Base-by-base conservation (phyloP, 53 echinoderm and acorn worm species). In the Luidia sarsii region DNA sequence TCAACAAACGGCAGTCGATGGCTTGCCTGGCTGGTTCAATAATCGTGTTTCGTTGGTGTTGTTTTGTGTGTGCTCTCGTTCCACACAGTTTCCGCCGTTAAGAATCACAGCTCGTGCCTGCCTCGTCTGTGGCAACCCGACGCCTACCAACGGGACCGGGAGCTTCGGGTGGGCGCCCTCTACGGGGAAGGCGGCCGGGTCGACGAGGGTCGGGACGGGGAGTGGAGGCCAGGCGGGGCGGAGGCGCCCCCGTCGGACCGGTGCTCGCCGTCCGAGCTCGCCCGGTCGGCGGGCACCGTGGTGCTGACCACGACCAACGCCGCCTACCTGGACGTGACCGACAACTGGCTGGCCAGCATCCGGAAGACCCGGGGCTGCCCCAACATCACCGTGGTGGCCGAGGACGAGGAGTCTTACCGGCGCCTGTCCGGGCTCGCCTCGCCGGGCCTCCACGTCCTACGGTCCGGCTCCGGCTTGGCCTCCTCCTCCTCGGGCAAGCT, bases 261-360 rank as follows among this genome's bases (percentile, higher is more conserved):
- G 28, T 81, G 81, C 81, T 65, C 81, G 6, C 48, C 25, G 1
- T 19, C 81, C 1, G 81, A 81, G 4, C 3, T 81, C 27, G 22
- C 25, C 15, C 21, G 67, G 32, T 37, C 52, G 3, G 24, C 81
- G n/a, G 53, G 81, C 1, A 38, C 79, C 27, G 46, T 85, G 11
- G 68, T 89, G 9, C 71, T 89, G 29, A 60, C 84, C 28, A 83
- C 89, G 2, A 84, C 89, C 25, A 89, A 89, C 65, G 70, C 84
- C 25, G 89, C 82, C 9, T 89, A 69, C 31, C 50, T 89, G 25
- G 89, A 89, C 59, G 75, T 89, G 21, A 83, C 83, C 36, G 84
- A 80, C n/a, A 89, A 89, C 65, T 89, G 89, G 89, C 50, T 89
- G 30, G 84, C 70, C 18, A 89, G 89, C 57, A 64, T 89, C 45